phyloP scores from a whole-genome alignment of 2,888 invertebrate species.

The Isotomurus palustris region DNA sequence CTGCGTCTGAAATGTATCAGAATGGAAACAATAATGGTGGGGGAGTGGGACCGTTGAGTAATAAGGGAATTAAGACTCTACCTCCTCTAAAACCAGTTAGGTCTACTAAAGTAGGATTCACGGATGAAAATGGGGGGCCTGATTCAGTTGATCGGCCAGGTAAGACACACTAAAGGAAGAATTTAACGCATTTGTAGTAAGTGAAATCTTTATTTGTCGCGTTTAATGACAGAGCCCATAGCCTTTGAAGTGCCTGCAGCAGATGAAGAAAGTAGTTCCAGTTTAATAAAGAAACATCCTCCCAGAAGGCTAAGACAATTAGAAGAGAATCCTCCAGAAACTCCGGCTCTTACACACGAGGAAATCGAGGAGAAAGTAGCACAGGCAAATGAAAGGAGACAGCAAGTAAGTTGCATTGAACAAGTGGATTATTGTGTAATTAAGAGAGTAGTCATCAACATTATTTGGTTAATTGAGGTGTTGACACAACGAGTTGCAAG shows the following conservation, averaged over 20 bases:
- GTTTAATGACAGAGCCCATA: slow-evolving; percentile 33
- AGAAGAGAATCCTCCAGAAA: slow-evolving; percentile 36
- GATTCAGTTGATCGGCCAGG: slow-evolving; percentile 21
- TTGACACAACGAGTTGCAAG: slow-evolving; percentile 44
- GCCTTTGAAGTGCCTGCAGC: slow-evolving; percentile 46
- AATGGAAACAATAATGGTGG: slow-evolving; percentile 28
- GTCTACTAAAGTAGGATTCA: slow-evolving; percentile 35
- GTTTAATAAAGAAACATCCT: slow-evolving; percentile 44
- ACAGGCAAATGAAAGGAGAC: slow-evolving; percentile 43
- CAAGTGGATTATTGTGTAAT: neutral
- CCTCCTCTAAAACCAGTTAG: slow-evolving; percentile 44
- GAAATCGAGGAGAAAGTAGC: slow-evolving; percentile 44
- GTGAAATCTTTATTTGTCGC: neutral
- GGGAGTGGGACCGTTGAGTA: too few species aligned
- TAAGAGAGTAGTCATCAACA: neutral
- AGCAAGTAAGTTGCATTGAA: slow-evolving; percentile 30
- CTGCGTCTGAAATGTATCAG: slow-evolving; percentile 40
- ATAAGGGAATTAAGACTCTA: slow-evolving; percentile 25
- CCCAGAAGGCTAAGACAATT: slow-evolving; percentile 40
- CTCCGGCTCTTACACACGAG: slow-evolving; percentile 35
- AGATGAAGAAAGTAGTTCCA: slow-evolving; percentile 30
- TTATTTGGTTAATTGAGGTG: slow-evolving; percentile 24
- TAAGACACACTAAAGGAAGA: slow-evolving; percentile 8
- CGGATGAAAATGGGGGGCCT: slow-evolving; percentile 26
- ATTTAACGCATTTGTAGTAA: neutral